Evolutionary conservation across 2,797 vertebrate species (phyloP).

Genomic region (Schizopygopsis pylzovi): DNA sequence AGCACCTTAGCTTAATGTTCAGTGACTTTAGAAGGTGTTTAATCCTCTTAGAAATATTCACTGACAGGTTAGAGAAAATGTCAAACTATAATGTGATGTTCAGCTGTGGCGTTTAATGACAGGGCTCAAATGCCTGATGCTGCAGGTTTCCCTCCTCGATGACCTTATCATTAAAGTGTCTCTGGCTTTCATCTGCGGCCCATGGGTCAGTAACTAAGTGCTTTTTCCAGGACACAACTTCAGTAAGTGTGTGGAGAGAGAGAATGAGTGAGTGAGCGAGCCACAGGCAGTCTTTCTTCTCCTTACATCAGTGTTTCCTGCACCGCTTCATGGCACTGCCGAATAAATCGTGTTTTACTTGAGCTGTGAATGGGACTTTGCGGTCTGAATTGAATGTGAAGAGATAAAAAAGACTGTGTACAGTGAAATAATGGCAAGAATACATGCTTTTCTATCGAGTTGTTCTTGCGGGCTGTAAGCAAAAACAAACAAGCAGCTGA

Average conservation of each 20-base stretch:
- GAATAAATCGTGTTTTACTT: slow-evolving; percentile 13
- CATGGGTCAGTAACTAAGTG: slow-evolving; percentile 65
- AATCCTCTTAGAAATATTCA: slow-evolving; percentile 29
- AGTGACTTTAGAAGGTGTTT: slow-evolving; percentile 23
- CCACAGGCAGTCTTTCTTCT: slow-evolving; percentile 20
- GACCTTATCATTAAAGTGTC: slow-evolving; percentile 47
- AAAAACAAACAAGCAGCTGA: neutral
- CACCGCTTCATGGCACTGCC: neutral
- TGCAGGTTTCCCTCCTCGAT: slow-evolving; percentile 45
- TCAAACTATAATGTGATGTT: slow-evolving; percentile 36
- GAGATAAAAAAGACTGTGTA: neutral
- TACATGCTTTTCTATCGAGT: neutral
- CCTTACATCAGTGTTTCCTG: slow-evolving; percentile 28
- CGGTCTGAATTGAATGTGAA: slow-evolving; percentile 11
- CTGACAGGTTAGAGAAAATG: slow-evolving; percentile 33
- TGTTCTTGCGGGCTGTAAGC: neutral
- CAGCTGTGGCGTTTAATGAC: slow-evolving; percentile 36
- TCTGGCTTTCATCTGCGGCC: slow-evolving; percentile 58
- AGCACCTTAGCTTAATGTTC: slow-evolving; percentile 4
- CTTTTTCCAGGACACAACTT: slow-evolving; percentile 64
- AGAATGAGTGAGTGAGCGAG: neutral
- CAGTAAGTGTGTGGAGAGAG: slow-evolving; percentile 57
- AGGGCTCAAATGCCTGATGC: slow-evolving; percentile 25
- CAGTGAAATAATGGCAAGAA: neutral
- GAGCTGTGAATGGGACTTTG: slow-evolving; percentile 24